Evolutionary conservation across 2,113 vertebrate species (phyloP), one percentile per base, ranked within the genome.

Genomic region (Percopsis transmontana): DNA sequence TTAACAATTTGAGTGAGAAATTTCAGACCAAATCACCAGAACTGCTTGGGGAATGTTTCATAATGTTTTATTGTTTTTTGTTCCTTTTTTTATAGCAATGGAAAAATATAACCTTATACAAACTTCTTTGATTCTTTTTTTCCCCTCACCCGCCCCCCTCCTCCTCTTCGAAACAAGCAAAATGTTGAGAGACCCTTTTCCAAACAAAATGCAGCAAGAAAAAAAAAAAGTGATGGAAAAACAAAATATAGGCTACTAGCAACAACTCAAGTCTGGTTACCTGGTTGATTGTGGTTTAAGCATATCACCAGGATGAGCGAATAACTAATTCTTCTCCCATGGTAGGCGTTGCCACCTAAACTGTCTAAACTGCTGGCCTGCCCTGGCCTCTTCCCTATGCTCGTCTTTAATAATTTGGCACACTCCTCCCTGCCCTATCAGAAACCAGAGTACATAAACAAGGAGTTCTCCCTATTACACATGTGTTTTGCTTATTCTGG

Each of bases 81-180:
- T 58, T 83, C 82, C 92, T 92, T 86, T 87, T 88, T 94, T 95
- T 90, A 94, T 92, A 94, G 93, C 92, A 96, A 94, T 98, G 96
- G 95, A 98, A 98, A 98, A 98, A 97, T 96, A 97, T 73, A 97
- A 95, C 94, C 94, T 95, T 92, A 92, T 94, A 95, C 94, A 96
- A 96, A 96, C 94, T 94, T 95, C 95, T 93, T 88, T 88, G 85
- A 89, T 90, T 91, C 87, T 89, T 58, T 76, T 72, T 72, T 66
- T 64, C 73, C 33, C 27, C 27, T 3, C 27, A n/a, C n/a, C n/a
- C n/a, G n/a, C 27, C 27, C 1, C 27, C 27, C 27, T 67, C 62
- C 66, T 62, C 70, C 48, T 65, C 53, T 69, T 81, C 81, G 68
- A 72, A 87, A 89, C 87, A 88, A 90, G 83, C 82, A 85, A 66